Percentiles rank a stretch among this genome's conserved stretches.
Conservation (phyloP, 2,888 invertebrate species). For the Drosophila nr. medialis region DNA sequence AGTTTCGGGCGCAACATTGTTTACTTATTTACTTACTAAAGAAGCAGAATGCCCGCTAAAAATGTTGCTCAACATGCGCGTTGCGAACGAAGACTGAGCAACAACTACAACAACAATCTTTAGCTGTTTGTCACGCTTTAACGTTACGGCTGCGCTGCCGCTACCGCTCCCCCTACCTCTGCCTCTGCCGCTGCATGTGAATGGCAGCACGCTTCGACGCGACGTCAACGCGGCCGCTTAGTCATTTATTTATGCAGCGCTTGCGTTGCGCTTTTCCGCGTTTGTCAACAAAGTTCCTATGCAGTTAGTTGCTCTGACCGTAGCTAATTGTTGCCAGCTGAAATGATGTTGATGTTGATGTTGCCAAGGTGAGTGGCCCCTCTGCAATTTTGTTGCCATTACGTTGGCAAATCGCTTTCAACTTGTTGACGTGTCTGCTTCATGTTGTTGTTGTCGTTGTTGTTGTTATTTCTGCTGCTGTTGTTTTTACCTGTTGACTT, state of each 20-base stretch:
- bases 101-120: conserved; percentile 36
- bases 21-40: conserved; percentile 19
- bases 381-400: conserved; percentile 58
- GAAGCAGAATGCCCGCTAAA: conserved; percentile 20
- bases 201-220: conserved; percentile 55
- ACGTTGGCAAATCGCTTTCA: conserved; percentile 55
- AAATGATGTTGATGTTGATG: conserved; percentile 34
- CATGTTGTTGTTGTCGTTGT: background rate
- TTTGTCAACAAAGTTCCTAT: conserved; percentile 60
- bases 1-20: conserved; percentile 45
- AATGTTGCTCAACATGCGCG: conserved; percentile 54
- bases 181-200: conserved; percentile 19
- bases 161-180: conserved; percentile 26
- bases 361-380: conserved; percentile 69
- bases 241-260: conserved; percentile 49
- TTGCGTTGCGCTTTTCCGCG: conserved; percentile 60
- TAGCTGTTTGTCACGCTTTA: conserved; percentile 75
- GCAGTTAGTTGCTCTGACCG: conserved; percentile 36
- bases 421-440: conserved; percentile 40
- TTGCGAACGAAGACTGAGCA: conserved; percentile 24
- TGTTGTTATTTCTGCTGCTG: conserved; percentile 25
- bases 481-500: conserved; percentile 8
- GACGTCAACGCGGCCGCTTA: conserved; percentile 45
- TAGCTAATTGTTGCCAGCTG: conserved; percentile 53
- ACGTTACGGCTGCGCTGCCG: conserved; percentile 37